phyloP scores from a whole-genome alignment of 2,888 invertebrate species.

The Athalia rosae region DNA sequence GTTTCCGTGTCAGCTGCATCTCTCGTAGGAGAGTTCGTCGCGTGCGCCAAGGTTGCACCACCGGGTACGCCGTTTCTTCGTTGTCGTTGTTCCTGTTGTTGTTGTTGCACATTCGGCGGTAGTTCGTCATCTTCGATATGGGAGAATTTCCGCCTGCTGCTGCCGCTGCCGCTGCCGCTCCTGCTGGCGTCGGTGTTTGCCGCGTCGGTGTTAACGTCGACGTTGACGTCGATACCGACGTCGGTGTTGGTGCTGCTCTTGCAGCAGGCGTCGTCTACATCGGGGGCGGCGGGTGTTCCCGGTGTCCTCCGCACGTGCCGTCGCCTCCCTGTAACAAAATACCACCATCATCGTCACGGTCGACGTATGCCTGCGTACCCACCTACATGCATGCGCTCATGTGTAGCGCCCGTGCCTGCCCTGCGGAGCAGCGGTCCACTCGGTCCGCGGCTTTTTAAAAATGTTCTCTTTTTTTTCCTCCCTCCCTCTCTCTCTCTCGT shows the following conservation, averaged over 20 bases:
- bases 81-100: too few species aligned
- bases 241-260: constrained; percentile 54
- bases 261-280: constrained; percentile 60
- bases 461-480: background rate
- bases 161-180: constrained; percentile 44
- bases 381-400: background rate
- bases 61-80: constrained; percentile 23
- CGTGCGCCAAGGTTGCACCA: constrained; percentile 8
- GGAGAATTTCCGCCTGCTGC: constrained; percentile 40
- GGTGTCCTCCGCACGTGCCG: constrained; percentile 70
- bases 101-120: constrained; percentile 8
- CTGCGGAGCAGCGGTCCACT: background rate
- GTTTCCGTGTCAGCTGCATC: constrained; percentile 19
- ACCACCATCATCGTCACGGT: constrained; percentile 50
- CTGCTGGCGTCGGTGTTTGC: constrained; percentile 28
- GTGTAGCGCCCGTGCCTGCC: too few species aligned
- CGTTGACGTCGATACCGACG: constrained; percentile 21
- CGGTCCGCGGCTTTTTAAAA: background rate
- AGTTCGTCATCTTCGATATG: constrained; percentile 21
- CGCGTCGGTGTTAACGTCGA: too few species aligned
- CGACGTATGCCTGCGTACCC: background rate
- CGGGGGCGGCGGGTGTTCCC: constrained; percentile 50
- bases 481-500: background rate
- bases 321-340: constrained; percentile 72
- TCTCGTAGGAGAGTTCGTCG: constrained; percentile 45